Evolutionary conservation across 2,888 invertebrate species (phyloP).

Genomic region (Caenorhabditis becei): DNA sequence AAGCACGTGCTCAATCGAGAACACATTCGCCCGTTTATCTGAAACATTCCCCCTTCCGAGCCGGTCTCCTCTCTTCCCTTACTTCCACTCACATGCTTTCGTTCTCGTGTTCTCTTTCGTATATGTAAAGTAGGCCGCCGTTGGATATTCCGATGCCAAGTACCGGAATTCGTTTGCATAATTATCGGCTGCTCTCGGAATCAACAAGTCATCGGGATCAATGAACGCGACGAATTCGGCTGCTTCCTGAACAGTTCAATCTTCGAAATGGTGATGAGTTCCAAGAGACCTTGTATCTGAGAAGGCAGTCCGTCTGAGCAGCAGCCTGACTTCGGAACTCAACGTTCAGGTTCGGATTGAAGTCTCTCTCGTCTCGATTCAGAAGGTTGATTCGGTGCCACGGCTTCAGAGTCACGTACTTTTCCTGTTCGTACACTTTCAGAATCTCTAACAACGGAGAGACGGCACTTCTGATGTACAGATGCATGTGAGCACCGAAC

Average conservation of each 20-base stretch:
- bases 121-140: constrained; percentile 51
- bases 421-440: constrained; percentile 60
- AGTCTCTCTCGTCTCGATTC: constrained; percentile 56
- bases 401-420: constrained; percentile 61
- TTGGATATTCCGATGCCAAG: constrained; percentile 40
- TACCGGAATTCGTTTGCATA: constrained; percentile 48
- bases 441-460: constrained; percentile 64
- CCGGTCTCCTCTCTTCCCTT: neutral
- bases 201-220: constrained; percentile 59
- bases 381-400: constrained; percentile 62
- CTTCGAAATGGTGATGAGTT: too few relatives aligned
- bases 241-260: constrained; percentile 51
- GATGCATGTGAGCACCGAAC: constrained; percentile 66
- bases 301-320: constrained; percentile 68
- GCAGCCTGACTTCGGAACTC: constrained; percentile 71
- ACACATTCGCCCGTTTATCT: constrained; percentile 49
- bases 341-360: constrained; percentile 70
- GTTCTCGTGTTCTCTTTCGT: constrained; percentile 51
- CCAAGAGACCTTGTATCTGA: constrained; percentile 58
- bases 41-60: constrained; percentile 2
- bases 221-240: constrained; percentile 57
- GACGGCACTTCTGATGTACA: constrained; percentile 68
- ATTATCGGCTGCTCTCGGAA: constrained; percentile 46
- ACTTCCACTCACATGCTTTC: constrained; percentile 50
- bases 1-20: constrained; percentile 53